Percentiles rank a stretch among this genome's conserved stretches.
These are phyloP conservation scores for Petrophora chlorosata DNA, from an alignment of 2,888 invertebrate genomes.

Conservation along the genomic window DNA sequence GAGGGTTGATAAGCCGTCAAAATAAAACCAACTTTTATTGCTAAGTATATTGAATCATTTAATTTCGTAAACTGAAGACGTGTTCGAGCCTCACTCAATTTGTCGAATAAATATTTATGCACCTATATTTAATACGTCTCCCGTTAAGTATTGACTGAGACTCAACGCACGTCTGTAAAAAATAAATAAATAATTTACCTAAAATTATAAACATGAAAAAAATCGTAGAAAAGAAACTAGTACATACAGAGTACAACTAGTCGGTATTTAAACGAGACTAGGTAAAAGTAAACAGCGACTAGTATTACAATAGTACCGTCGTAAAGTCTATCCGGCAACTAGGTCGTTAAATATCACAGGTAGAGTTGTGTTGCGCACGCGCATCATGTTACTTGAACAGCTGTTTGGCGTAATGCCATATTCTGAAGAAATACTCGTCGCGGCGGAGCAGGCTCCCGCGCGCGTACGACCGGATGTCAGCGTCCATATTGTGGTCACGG, in stretches of 20 bases:
- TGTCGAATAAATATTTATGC: slow-evolving; percentile 71
- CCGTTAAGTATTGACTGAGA: slow-evolving; percentile 62
- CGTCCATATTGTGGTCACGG: slow-evolving; percentile 96
- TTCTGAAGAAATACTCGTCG: slow-evolving; percentile 98
- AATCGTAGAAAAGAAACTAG: slow-evolving; percentile 51
- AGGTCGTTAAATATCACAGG: slow-evolving; percentile 77
- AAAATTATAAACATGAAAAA: slow-evolving; percentile 55
- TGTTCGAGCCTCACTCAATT: slow-evolving; percentile 67
- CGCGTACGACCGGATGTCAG: slow-evolving; percentile 95
- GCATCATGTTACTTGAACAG: slow-evolving; percentile 87
- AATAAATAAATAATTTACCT: slow-evolving; percentile 69
- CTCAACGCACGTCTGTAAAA: slow-evolving; percentile 56
- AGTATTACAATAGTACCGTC: slow-evolving; percentile 29
- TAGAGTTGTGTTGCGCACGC: slow-evolving; percentile 63
- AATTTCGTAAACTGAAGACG: slow-evolving; percentile 39
- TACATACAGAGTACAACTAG: no score
- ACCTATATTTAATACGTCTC: slow-evolving; percentile 80
- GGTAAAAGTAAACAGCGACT: no score
- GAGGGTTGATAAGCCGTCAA: no score
- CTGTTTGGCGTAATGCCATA: slow-evolving; percentile 94
- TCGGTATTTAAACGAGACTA: no score
- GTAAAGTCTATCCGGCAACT: slow-evolving; percentile 62
- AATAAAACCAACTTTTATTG: slow-evolving; percentile 21
- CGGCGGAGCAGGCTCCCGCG: slow-evolving; percentile 91
- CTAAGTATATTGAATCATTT: slow-evolving; percentile 37